Percentiles rank a stretch among this genome's conserved stretches.
phyloP scores from a whole-genome alignment of 2,888 invertebrate genomes.

The Meiosimyza platycephala region DNA sequence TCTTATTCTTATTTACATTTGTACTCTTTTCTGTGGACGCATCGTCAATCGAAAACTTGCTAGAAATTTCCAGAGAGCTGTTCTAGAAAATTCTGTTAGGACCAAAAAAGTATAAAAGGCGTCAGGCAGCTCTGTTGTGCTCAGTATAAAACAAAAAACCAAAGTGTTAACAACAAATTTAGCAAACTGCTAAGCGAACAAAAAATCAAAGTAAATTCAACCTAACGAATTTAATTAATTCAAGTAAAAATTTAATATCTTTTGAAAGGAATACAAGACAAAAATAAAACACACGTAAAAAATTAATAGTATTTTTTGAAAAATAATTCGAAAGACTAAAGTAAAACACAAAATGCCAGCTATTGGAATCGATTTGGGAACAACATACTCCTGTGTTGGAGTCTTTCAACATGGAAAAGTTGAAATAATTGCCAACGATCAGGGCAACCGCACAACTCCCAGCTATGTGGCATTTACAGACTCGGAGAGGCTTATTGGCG shows the following conservation, averaged over 20 bases:
- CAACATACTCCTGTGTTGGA: constrained; percentile 87
- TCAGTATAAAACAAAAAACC: not conserved
- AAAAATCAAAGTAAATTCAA: too few relatives aligned
- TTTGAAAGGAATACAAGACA: not conserved
- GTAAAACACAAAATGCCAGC: constrained; percentile 68
- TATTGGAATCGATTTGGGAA: constrained; percentile 87
- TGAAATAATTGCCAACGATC: constrained; percentile 86
- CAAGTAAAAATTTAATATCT: constrained; percentile 4
- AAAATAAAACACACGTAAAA: not conserved
- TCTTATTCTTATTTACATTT: too few relatives aligned
- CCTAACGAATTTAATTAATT: constrained; percentile 48
- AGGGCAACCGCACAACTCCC: constrained; percentile 84
- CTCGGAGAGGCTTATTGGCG: constrained; percentile 84
- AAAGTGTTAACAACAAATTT: not conserved
- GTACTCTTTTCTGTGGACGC: too few relatives aligned
- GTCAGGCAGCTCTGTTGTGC: not conserved
- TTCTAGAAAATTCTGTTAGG: constrained; percentile 13
- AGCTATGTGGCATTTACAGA: constrained; percentile 85
- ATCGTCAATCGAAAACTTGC: too few relatives aligned
- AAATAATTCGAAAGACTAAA: too few relatives aligned
- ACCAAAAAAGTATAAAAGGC: constrained; percentile 1
- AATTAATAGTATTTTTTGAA: too few relatives aligned
- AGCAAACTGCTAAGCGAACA: too few relatives aligned
- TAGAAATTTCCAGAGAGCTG: too few relatives aligned
- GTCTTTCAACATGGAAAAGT: constrained; percentile 86